These are phyloP conservation scores for Drosophila recens DNA, from an alignment of 2,888 invertebrate species.

Conservation along the genomic window DNA sequence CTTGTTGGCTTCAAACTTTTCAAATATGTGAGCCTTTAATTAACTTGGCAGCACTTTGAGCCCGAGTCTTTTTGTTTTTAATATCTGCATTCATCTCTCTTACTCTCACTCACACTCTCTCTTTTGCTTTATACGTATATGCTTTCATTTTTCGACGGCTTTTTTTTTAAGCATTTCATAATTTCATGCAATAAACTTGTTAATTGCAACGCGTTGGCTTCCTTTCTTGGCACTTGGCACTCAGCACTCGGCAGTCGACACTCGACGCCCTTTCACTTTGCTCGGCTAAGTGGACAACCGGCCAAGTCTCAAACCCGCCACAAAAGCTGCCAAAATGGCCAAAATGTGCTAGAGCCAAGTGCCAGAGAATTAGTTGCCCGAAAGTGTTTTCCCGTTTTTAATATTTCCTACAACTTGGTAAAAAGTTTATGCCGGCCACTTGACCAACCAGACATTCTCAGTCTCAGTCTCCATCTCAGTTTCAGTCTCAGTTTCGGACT, in stretches of 20 bases:
- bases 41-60: conserved; percentile 67
- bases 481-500: neutral
- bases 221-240: conserved; percentile 70
- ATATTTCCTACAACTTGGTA: conserved; percentile 72
- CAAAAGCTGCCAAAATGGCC: conserved; percentile 71
- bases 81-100: conserved; percentile 38
- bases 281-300: conserved; percentile 47
- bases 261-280: conserved; percentile 43
- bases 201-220: conserved; percentile 74
- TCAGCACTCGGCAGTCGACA: conserved; percentile 51
- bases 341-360: conserved; percentile 31
- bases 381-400: conserved; percentile 80
- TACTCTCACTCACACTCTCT: neutral
- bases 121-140: conserved; percentile 6
- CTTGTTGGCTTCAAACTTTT: conserved; percentile 65
- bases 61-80: conserved; percentile 38
- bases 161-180: conserved; percentile 75
- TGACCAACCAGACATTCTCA: conserved; percentile 41
- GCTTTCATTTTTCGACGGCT: conserved; percentile 10
- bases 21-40: conserved; percentile 78
- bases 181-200: conserved; percentile 80
- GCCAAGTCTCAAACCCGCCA: conserved; percentile 55
- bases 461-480: neutral
- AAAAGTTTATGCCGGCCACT: conserved; percentile 68
- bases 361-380: conserved; percentile 73